Conservation (phyloP, 2,888 invertebrate species). For the Pandemis corylana region DNA sequence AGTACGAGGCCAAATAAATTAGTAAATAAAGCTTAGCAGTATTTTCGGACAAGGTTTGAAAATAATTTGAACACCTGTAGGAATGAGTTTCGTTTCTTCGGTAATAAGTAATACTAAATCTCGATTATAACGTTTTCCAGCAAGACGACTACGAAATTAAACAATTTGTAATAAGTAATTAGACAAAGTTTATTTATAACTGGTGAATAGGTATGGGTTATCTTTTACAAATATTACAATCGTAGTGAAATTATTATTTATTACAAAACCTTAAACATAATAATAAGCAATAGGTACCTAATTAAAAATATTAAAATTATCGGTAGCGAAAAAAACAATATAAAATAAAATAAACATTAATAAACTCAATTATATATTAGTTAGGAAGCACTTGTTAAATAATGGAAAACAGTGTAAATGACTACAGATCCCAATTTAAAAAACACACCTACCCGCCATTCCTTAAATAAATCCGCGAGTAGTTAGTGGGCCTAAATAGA, state of each 20-base stretch:
- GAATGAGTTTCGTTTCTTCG: too few relatives aligned
- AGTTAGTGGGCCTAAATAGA: background rate
- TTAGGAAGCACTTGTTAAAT: slow-evolving; percentile 31
- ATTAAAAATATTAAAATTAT: slow-evolving; percentile 18
- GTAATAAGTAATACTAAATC: too few relatives aligned
- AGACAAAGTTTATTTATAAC: slow-evolving; percentile 38
- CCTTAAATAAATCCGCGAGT: background rate
- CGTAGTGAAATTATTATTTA: slow-evolving; percentile 14
- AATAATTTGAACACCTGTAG: too few relatives aligned
- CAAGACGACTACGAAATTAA: background rate
- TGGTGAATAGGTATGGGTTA: slow-evolving; percentile 21
- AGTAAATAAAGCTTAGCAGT: too few relatives aligned
- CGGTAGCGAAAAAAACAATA: slow-evolving; percentile 22
- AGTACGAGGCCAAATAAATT: too few relatives aligned
- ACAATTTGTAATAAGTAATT: slow-evolving; percentile 22
- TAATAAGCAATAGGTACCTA: background rate
- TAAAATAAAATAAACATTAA: slow-evolving; percentile 2
- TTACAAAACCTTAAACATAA: background rate
- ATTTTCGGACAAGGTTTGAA: too few relatives aligned
- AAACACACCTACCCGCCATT: slow-evolving; percentile 1
- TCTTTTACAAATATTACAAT: slow-evolving; percentile 32
- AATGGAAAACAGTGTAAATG: slow-evolving; percentile 25
- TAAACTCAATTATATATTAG: slow-evolving; percentile 28
- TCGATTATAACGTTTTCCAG: too few relatives aligned
- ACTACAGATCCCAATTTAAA: slow-evolving; percentile 19